These are phyloP conservation scores for Bombus ignitus DNA, from an alignment of 1,140 invertebrate genomes.

Conservation along the genomic window DNA sequence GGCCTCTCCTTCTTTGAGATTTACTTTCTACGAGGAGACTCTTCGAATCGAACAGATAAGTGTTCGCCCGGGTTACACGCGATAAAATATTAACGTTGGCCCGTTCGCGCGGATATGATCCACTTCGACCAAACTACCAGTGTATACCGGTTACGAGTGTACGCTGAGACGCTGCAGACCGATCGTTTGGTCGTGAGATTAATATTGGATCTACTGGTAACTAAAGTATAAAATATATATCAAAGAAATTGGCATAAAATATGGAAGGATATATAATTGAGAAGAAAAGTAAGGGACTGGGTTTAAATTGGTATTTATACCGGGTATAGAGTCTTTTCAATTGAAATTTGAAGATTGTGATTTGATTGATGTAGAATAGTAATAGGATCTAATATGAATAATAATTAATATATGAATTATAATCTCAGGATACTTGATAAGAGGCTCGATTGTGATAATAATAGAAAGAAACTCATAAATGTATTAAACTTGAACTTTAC, in stretches of 20 bases:
- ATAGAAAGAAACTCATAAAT: too few species aligned
- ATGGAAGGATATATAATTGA: too few species aligned
- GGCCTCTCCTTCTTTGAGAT: conserved; percentile 51
- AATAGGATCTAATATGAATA: neutral
- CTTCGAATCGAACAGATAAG: conserved; percentile 61
- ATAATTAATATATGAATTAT: neutral
- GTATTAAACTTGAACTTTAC: too few species aligned
- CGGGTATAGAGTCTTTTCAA: too few species aligned
- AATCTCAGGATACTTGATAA: neutral
- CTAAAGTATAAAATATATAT: too few species aligned
- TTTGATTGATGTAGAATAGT: neutral
- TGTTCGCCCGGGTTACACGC: conserved; percentile 30
- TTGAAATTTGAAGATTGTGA: too few species aligned
- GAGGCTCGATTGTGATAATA: too few species aligned
- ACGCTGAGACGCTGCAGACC: neutral
- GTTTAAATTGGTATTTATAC: too few species aligned
- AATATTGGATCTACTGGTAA: too few species aligned
- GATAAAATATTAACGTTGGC: conserved; percentile 61
- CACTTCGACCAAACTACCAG: conserved; percentile 26
- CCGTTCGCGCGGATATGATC: conserved; percentile 50
- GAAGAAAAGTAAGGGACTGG: too few species aligned
- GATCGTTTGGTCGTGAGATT: neutral
- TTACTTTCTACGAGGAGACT: conserved; percentile 65
- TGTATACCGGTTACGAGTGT: too few species aligned
- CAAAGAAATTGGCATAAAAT: neutral